Conservation (phyloP, 2,797 vertebrate genomes). For the Tapera naevia region DNA sequence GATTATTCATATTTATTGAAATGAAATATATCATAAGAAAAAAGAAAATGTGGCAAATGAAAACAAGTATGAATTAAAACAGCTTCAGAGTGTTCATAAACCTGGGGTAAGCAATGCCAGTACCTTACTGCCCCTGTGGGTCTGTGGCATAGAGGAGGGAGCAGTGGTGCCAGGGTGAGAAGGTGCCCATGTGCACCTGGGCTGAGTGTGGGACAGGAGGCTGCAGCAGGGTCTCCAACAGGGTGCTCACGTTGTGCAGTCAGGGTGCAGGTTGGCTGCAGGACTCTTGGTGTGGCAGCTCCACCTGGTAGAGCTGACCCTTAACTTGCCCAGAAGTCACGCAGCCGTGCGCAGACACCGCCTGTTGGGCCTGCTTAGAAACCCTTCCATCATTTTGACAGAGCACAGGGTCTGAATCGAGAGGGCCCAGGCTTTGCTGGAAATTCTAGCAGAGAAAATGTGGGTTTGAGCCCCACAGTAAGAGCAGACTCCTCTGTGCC, state of each 20-base stretch:
- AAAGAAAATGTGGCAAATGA: rapidly evolving
- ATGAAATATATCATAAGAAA: neutral
- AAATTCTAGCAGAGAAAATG: rapidly evolving
- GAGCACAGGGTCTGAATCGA: neutral
- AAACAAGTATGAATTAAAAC: neutral
- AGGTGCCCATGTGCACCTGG: rapidly evolving
- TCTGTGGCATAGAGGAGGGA: neutral
- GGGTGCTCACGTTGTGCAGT: neutral
- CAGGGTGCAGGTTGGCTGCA: neutral
- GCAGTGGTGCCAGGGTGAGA: rapidly evolving
- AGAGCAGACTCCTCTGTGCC: neutral
- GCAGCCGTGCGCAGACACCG: rapidly evolving
- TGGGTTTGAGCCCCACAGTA: neutral
- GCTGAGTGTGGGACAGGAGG: neutral
- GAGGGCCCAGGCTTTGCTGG: neutral
- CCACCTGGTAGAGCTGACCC: rapidly evolving
- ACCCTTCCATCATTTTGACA: neutral
- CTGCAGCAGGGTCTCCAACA: rapidly evolving
- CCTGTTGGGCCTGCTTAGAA: rapidly evolving
- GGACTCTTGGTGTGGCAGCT: neutral
- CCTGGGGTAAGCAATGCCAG: rapidly evolving
- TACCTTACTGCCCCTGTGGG: neutral
- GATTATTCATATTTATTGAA: constrained; percentile 49
- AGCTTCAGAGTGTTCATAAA: rapidly evolving
- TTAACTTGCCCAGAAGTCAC: neutral